A percentile compares a stretch with the other conserved stretches of the same genome.
These are phyloP conservation scores for Ditylenchus dipsaci DNA, from an alignment of 1,140 invertebrate genomes.

Conservation along the genomic window DNA sequence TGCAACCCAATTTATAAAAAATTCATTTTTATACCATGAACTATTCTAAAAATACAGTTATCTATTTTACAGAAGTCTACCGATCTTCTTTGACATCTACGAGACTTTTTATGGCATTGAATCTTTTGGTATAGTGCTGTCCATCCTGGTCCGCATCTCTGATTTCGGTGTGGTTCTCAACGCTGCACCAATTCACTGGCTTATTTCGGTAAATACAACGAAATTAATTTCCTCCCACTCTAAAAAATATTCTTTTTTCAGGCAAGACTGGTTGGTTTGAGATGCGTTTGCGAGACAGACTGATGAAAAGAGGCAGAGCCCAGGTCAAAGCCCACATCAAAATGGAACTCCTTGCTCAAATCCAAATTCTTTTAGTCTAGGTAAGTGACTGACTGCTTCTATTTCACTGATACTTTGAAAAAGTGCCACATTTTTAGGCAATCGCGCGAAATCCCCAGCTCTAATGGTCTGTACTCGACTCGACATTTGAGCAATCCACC, in stretches of 20 bases:
- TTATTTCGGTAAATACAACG: conserved; percentile 45
- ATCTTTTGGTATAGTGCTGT: conserved; percentile 40
- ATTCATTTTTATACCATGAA: too few species aligned
- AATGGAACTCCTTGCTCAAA: not conserved
- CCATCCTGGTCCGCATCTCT: conserved; percentile 40
- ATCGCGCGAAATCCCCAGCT: too few species aligned
- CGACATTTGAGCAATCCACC: not conserved
- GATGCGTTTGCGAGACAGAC: conserved; percentile 27
- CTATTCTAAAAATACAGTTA: too few species aligned
- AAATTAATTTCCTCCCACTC: too few species aligned
- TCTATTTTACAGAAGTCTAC: conserved; percentile 29
- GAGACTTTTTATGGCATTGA: conserved; percentile 44
- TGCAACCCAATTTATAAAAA: too few species aligned
- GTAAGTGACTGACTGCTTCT: not conserved
- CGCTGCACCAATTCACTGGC: conserved; percentile 45
- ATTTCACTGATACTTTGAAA: not conserved
- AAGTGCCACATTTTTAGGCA: not conserved
- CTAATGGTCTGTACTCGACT: not conserved
- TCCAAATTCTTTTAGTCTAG: not conserved
- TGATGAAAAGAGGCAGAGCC: conserved; percentile 24
- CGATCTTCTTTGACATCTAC: conserved; percentile 46
- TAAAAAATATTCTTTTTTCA: not conserved
- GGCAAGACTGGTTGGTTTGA: conserved; percentile 23
- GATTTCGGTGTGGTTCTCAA: conserved; percentile 46
- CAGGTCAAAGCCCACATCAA: too few species aligned